phyloP scores from a whole-genome alignment of 2,797 vertebrate genomes.

The Karalla daura region DNA sequence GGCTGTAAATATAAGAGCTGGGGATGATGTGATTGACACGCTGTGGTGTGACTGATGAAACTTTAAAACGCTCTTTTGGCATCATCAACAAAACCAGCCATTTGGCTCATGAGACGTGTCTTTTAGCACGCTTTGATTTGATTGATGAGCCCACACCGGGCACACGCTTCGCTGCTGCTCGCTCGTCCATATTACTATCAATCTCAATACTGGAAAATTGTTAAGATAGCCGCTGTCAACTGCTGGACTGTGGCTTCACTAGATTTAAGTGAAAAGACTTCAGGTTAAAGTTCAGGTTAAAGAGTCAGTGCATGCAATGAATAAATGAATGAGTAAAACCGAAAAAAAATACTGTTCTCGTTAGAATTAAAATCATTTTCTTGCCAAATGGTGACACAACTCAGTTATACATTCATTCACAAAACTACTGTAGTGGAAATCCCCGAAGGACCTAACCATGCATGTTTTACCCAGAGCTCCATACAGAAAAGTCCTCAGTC shows the following conservation, averaged over 20 bases:
- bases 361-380: no score
- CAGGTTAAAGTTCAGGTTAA: neutral
- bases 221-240: slow-evolving; percentile 32
- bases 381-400: no score
- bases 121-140: slow-evolving; percentile 51
- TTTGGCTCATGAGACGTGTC: slow-evolving; percentile 51
- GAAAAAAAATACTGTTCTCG: no score
- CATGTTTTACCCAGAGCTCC: no score
- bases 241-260: slow-evolving; percentile 4
- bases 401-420: no score
- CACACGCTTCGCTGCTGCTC: slow-evolving; percentile 42
- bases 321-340: no score
- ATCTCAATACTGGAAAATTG: slow-evolving; percentile 43
- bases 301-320: slow-evolving; percentile 4
- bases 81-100: slow-evolving; percentile 48
- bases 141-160: slow-evolving; percentile 57
- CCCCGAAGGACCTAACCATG: no score
- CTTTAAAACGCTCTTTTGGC: slow-evolving; percentile 44
- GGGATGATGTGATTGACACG: slow-evolving; percentile 34
- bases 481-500: no score
- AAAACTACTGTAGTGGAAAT: no score
- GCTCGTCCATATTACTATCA: slow-evolving; percentile 46
- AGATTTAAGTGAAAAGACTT: slow-evolving; percentile 11
- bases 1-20: neutral
- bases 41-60: slow-evolving; percentile 48